Evolutionary conservation across 2,113 vertebrate genomes (phyloP), one percentile per base, ranked within the genome.

Genomic region (Phalacrocorax brasilianus): DNA sequence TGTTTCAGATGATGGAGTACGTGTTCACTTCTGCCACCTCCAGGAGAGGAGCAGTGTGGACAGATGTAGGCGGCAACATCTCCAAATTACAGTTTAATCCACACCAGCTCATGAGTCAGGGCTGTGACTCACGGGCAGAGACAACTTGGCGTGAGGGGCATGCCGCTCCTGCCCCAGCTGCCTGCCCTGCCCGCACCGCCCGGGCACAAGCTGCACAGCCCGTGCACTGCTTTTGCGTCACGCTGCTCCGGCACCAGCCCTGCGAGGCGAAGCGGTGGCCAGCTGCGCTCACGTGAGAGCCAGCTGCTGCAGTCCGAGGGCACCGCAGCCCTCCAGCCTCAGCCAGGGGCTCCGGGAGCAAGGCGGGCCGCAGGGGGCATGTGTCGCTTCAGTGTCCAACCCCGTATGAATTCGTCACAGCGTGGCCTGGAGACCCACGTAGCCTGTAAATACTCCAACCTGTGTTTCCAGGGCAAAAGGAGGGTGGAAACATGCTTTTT

Each of bases 11-110:
- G 89, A 32, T 10, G 10, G 42, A 42, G 22, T 2, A 19, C 14
- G 24, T 33, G 67, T 97, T 94, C 28, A 7, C 77, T 88, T 85
- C 94, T 95, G 91, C 95, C 93, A 95, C 94, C 89, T 86, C 89
- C 86, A 52, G 93, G 89, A 95, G 72, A 95, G 86, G 63, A 96
- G 63, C 85, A 73, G 63, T 0, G 33, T 8, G 59, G 88, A 80
- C 85, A 88, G 71, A 66, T 55, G 92, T 93, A 91, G 94, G 95
- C 38, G 47, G 91, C 86, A 84, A 45, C 68, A 42, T 91, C 85
- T 95, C 75, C 81, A 87, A 90, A 93, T 95, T 86, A 58, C 83
- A 86, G 68, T 32, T 92, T 86, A n/a, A 93, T 93, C 76, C 83
- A 9, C 86, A 81, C 35, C 72, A 74, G 55, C 79, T 80, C 63